These are phyloP conservation scores for Lytechinus variegatus DNA, from an alignment of 35 echinoderm and acorn worm genomes.

Conservation along the genomic window DNA sequence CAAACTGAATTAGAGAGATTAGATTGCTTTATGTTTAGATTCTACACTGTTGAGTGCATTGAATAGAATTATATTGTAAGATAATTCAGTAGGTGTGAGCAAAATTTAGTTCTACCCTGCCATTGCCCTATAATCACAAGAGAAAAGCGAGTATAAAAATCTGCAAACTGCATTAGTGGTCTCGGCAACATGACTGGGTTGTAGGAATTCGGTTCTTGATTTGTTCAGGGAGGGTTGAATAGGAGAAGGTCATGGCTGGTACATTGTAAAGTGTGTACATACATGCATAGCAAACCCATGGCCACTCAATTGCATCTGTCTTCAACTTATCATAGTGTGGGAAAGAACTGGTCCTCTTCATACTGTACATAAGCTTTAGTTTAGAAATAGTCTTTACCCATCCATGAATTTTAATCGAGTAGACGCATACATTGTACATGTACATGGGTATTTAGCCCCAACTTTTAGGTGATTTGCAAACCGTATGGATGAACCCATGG, in stretches of 20 bases:
- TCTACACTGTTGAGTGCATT: no score
- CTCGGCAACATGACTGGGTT: background rate
- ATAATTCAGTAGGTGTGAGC: no score
- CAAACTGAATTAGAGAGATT: background rate
- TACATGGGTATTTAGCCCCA: background rate
- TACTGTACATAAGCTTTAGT: background rate
- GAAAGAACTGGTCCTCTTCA: background rate
- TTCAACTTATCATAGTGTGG: background rate
- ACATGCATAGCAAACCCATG: background rate
- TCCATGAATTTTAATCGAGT: background rate
- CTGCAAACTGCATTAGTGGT: constrained; percentile 10
- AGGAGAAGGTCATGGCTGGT: background rate
- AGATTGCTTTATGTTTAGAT: no score
- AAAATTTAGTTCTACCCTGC: background rate
- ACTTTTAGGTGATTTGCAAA: no score
- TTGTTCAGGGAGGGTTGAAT: background rate
- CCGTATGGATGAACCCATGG: no score
- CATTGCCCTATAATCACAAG: background rate
- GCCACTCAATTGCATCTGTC: background rate
- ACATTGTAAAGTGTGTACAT: background rate
- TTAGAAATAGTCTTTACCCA: background rate
- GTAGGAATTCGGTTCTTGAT: background rate
- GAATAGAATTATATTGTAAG: no score
- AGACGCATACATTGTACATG: background rate
- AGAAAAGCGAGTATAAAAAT: background rate